These are phyloP conservation scores for Vultur gryphus DNA, from an alignment of 2,797 vertebrate species.

Conservation along the genomic window DNA sequence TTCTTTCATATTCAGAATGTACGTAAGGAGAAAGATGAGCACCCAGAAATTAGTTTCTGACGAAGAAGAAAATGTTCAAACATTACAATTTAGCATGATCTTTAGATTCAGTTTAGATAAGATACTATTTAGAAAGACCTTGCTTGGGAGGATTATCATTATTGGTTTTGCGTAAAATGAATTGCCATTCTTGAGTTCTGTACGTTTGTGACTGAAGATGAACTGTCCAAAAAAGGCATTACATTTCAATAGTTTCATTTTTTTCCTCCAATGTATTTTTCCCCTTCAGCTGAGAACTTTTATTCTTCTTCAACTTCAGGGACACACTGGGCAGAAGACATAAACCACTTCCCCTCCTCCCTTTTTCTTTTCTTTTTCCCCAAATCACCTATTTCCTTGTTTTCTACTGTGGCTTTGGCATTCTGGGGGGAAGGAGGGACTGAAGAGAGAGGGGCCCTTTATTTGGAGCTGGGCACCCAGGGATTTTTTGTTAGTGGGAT, in stretches of 20 bases:
- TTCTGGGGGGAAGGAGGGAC: fast-evolving
- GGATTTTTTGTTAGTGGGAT: fast-evolving
- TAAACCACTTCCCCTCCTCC: background rate
- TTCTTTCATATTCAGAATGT: too few relatives aligned
- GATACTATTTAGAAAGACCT: background rate
- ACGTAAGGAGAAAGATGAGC: background rate
- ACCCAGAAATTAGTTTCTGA: fast-evolving
- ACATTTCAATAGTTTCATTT: background rate
- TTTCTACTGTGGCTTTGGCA: background rate
- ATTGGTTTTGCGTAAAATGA: fast-evolving
- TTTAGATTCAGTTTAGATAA: fast-evolving
- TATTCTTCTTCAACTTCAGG: background rate
- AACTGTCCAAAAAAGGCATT: background rate
- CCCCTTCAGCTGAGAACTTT: background rate
- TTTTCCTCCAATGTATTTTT: background rate
- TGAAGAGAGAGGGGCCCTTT: background rate
- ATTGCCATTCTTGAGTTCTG: background rate
- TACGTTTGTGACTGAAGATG: background rate
- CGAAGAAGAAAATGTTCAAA: background rate
- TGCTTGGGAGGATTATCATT: too few relatives aligned
- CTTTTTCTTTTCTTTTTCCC: background rate
- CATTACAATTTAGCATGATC: background rate
- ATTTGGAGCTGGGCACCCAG: background rate
- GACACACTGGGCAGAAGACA: background rate
- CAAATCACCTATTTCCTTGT: background rate